A percentile compares a stretch with the other conserved stretches of the same genome.
Conservation (phyloP, 2,888 invertebrate species). For the Ochropacha duplaris region DNA sequence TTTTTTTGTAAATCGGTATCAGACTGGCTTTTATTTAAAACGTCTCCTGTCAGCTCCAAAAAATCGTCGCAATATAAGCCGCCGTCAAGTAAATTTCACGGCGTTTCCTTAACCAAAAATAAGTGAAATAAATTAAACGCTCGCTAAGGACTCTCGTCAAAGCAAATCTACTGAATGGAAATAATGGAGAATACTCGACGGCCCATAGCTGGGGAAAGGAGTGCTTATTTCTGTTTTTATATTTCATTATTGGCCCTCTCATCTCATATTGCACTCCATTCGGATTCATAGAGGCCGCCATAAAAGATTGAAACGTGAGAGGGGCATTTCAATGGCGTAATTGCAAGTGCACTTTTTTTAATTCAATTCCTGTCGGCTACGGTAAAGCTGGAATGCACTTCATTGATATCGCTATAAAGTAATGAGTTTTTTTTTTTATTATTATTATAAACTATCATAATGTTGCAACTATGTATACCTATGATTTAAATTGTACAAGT, state of each 20-base stretch:
- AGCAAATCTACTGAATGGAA: constrained; percentile 70
- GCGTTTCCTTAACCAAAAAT: constrained; percentile 33
- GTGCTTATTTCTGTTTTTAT: constrained; percentile 80
- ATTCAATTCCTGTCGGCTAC: constrained; percentile 78
- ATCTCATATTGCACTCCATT: constrained; percentile 78
- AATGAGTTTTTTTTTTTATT: constrained; percentile 59
- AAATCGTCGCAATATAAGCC: neutral
- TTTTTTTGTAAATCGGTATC: neutral
- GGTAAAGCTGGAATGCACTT: constrained; percentile 77
- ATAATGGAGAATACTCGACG: constrained; percentile 75
- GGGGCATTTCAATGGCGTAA: constrained; percentile 80
- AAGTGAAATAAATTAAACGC: constrained; percentile 68
- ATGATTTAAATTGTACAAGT: neutral
- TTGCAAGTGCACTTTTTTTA: constrained; percentile 79
- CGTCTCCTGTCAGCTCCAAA: neutral
- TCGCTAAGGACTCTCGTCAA: constrained; percentile 70
- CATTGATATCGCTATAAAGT: constrained; percentile 76
- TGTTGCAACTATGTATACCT: neutral
- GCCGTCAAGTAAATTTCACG: constrained; percentile 19
- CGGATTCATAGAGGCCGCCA: constrained; percentile 76
- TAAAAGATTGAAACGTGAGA: constrained; percentile 82
- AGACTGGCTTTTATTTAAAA: neutral
- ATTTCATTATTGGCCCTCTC: constrained; percentile 82
- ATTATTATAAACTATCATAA: neutral
- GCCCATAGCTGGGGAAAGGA: constrained; percentile 64